A percentile compares a stretch with the other conserved stretches of the same genome.
phyloP scores from a whole-genome alignment of 2,797 vertebrate species.

The Danio albolineatus region DNA sequence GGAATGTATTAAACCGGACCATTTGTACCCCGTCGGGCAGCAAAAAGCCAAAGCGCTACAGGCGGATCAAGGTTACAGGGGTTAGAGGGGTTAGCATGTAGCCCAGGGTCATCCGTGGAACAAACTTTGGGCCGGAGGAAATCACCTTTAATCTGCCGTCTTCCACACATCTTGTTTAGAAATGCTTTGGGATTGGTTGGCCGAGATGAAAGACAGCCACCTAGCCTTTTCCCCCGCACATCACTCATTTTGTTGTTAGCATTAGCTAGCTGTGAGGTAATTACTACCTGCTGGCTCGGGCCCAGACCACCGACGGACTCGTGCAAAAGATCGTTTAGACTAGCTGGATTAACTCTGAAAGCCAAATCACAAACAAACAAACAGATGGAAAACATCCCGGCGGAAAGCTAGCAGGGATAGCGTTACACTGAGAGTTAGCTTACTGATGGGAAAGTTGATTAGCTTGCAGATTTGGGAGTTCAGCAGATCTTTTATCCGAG shows the following conservation, averaged over 20 bases:
- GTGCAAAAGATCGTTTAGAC: constrained; percentile 66
- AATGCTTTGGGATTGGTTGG: constrained; percentile 27
- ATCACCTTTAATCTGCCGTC: constrained; percentile 50
- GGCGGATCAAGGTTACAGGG: constrained; percentile 49
- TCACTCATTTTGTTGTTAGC: constrained; percentile 68
- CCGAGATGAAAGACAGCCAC: constrained; percentile 52
- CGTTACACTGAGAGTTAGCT: constrained; percentile 64
- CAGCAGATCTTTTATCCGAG: constrained; percentile 58
- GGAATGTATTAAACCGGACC: constrained; percentile 73
- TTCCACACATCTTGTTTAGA: constrained; percentile 50
- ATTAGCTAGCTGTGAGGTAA: constrained; percentile 84
- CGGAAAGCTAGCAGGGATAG: constrained; percentile 68
- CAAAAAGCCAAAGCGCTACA: constrained; percentile 62
- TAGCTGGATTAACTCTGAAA: constrained; percentile 69
- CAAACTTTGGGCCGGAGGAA: constrained; percentile 55
- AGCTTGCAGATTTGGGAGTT: constrained; percentile 56
- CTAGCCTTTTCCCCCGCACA: constrained; percentile 43
- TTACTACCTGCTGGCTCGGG: constrained; percentile 83
- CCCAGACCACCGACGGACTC: constrained; percentile 53
- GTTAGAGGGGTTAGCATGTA: constrained; percentile 59
- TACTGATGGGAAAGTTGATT: constrained; percentile 64
- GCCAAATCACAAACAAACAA: constrained; percentile 68
- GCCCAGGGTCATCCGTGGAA: constrained; percentile 71
- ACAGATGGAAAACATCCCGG: constrained; percentile 64
- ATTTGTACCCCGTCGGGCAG: constrained; percentile 59